phyloP scores from a whole-genome alignment of 2,888 invertebrate genomes.

The Aphidoletes aphidimyza region DNA sequence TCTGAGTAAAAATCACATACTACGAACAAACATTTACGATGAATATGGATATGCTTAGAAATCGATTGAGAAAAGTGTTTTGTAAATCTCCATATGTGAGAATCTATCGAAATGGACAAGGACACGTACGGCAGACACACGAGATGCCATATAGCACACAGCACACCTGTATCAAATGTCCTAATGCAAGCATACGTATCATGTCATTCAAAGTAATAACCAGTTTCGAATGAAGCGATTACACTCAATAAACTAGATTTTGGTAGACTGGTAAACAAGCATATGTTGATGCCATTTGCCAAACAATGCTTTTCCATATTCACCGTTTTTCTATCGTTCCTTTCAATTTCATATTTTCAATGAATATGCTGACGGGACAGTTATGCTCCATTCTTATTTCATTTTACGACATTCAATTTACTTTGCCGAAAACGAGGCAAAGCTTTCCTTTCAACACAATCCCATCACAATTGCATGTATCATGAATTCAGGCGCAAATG shows the following conservation, averaged over 20 bases:
- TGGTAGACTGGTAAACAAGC: conserved; percentile 2
- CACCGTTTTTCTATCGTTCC: neutral
- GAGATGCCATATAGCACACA: no score
- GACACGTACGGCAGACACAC: no score
- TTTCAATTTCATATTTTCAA: neutral
- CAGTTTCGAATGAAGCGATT: conserved; percentile 40
- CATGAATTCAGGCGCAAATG: neutral
- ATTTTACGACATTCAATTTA: neutral
- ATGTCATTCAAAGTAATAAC: conserved; percentile 29
- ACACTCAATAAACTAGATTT: conserved; percentile 29
- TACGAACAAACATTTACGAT: no score
- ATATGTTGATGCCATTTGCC: neutral
- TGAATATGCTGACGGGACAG: conserved; percentile 15
- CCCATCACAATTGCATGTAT: neutral
- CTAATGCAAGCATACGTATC: neutral
- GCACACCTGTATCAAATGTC: neutral
- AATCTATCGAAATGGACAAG: neutral
- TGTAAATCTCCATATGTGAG: neutral
- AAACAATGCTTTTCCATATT: conserved; percentile 10
- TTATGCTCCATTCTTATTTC: neutral
- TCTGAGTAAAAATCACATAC: no score
- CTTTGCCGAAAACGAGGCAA: neutral
- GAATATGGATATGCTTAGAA: no score
- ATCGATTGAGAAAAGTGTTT: neutral
- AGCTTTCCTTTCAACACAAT: neutral